phyloP scores from a whole-genome alignment of 53 echinoderm and acorn worm genomes.

The Pentamera pediparva region DNA sequence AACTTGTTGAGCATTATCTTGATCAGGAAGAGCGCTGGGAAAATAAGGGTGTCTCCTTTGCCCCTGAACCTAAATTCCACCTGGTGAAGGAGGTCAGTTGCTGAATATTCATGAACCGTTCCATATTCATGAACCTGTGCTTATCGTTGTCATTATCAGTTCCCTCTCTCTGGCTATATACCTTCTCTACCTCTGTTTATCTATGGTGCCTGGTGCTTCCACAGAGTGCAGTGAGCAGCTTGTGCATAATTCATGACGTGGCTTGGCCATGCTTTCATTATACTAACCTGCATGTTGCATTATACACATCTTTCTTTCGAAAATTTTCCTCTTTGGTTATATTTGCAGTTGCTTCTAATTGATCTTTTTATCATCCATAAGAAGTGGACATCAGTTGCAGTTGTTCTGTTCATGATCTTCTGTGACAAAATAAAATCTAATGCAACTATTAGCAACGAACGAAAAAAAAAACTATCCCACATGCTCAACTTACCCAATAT shows the following conservation, averaged over 20 bases:
- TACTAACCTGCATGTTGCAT: conserved; percentile 17
- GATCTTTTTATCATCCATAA: too few species aligned
- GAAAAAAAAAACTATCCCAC: too few species aligned
- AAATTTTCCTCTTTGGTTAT: neutral
- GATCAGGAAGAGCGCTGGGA: conserved; percentile 34
- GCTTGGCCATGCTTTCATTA: conserved; percentile 9
- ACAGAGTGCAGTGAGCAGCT: too few species aligned
- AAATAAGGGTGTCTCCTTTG: conserved; percentile 80
- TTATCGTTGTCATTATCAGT: too few species aligned
- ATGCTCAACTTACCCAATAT: too few species aligned
- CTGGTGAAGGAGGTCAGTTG: conserved; percentile 92
- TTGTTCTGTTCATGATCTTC: neutral
- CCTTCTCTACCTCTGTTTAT: too few species aligned
- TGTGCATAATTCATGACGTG: neutral
- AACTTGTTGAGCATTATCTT: conserved; percentile 23
- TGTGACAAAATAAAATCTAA: too few species aligned
- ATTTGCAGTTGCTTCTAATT: neutral
- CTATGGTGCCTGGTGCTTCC: too few species aligned
- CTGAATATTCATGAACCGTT: conserved; percentile 26
- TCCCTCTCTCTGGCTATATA: too few species aligned
- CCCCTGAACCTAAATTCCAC: conserved; percentile 97
- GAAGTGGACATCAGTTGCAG: too few species aligned
- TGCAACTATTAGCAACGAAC: too few species aligned
- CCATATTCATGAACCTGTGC: conserved; percentile 14
- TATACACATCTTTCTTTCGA: neutral